phyloP scores from a whole-genome alignment of 2,888 invertebrate genomes.

The Microctonus hyperodae region DNA sequence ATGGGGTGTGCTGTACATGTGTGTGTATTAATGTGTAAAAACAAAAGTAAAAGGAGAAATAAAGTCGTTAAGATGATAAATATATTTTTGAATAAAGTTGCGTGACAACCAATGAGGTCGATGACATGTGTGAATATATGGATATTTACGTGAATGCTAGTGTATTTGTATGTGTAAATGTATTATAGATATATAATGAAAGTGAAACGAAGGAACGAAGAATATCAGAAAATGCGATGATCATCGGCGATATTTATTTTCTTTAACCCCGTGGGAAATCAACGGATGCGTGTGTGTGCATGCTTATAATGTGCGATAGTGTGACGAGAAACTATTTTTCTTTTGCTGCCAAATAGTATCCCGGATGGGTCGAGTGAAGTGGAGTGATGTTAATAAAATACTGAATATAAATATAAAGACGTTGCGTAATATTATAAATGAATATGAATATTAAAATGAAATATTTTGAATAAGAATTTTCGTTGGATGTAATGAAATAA shows the following conservation, averaged over 20 bases:
- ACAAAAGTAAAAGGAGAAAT: too few species aligned
- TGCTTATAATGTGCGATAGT: constrained; percentile 38
- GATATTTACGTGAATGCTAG: too few species aligned
- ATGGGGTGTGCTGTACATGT: neutral
- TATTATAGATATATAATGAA: neutral
- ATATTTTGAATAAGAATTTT: too few species aligned
- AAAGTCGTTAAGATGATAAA: constrained; percentile 4
- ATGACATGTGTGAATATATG: neutral
- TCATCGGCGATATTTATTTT: constrained; percentile 56
- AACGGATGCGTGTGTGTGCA: constrained; percentile 39
- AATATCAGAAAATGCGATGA: constrained; percentile 36
- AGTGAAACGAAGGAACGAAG: constrained; percentile 36
- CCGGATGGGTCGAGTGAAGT: constrained; percentile 20
- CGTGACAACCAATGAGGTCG: constrained; percentile 6
- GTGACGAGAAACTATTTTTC: constrained; percentile 49
- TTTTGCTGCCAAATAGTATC: constrained; percentile 43
- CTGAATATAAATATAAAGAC: too few species aligned
- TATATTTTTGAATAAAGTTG: constrained; percentile 2
- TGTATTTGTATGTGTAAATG: neutral
- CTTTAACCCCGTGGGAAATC: constrained; percentile 55
- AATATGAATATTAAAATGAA: too few species aligned
- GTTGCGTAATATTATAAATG: too few species aligned
- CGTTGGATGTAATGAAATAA: too few species aligned
- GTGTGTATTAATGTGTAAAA: too few species aligned
- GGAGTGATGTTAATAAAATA: neutral